Evolutionary conservation across 23 tunicate genomes (phyloP).

Genomic region (Phallusia fumigata): DNA sequence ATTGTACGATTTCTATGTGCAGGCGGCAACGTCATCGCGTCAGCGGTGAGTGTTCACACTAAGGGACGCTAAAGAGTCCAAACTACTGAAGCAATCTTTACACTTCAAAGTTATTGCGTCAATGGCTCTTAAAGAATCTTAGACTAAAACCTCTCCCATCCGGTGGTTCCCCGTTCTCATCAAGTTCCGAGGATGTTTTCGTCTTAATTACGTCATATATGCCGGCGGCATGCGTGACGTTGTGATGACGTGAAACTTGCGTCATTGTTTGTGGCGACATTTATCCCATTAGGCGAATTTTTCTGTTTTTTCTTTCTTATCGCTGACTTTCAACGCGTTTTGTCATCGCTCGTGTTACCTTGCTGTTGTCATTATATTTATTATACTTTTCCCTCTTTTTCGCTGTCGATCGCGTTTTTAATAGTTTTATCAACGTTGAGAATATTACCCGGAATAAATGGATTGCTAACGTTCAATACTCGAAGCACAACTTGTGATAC

Average conservation of each 20-base stretch:
- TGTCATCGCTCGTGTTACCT: not conserved
- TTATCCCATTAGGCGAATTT: not conserved
- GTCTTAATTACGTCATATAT: not conserved
- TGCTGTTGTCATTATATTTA: constrained; percentile 1
- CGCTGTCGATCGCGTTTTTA: not conserved
- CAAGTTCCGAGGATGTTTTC: not conserved
- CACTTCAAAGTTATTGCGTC: not conserved
- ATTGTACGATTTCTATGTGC: not conserved
- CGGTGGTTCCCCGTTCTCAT: not conserved
- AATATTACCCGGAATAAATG: not conserved
- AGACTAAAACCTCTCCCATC: not conserved
- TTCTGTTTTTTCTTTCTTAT: not conserved
- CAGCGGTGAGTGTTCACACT: not conserved
- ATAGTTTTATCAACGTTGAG: not conserved
- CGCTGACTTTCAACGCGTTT: not conserved
- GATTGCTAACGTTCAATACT: not conserved
- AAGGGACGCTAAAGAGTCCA: no score
- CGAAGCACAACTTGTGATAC: no score
- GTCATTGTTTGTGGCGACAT: not conserved
- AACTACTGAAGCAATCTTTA: not conserved
- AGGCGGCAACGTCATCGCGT: not conserved
- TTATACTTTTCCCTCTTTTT: not conserved
- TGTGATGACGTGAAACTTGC: not conserved
- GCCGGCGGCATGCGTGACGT: not conserved
- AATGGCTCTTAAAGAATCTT: not conserved